Evolutionary conservation across 2,113 vertebrate genomes (phyloP).

Genomic region (Festucalex cinctus): DNA sequence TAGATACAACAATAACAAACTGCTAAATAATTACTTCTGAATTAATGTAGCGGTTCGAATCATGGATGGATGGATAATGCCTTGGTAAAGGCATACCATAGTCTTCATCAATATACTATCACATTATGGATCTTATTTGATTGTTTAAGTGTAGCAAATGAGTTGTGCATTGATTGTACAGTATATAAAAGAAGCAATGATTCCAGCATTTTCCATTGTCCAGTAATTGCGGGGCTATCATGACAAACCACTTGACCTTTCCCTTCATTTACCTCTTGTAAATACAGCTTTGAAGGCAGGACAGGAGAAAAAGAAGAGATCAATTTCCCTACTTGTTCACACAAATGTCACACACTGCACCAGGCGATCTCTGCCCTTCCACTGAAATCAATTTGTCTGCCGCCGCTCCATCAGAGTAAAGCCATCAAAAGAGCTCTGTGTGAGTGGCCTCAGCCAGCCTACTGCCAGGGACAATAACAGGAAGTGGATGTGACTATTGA

Average conservation of each 20-base stretch:
- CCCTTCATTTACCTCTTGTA: conserved; percentile 34
- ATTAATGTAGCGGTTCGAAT: too few species aligned
- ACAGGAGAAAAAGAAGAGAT: conserved; percentile 37
- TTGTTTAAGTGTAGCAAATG: background rate
- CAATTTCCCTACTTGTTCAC: conserved; percentile 46
- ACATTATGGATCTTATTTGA: background rate
- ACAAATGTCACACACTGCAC: conserved; percentile 49
- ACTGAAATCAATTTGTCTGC: conserved; percentile 62
- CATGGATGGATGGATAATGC: too few species aligned
- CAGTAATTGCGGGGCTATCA: conserved; percentile 34
- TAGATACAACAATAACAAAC: too few species aligned
- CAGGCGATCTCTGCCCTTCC: conserved; percentile 43
- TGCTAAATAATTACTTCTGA: too few species aligned
- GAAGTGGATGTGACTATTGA: conserved; percentile 69
- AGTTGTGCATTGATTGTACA: background rate
- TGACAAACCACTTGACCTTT: conserved; percentile 43
- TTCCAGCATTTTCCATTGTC: conserved; percentile 7
- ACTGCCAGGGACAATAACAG: conserved; percentile 66
- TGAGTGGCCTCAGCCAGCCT: conserved; percentile 53
- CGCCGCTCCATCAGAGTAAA: conserved; percentile 33
- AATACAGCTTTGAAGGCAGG: conserved; percentile 42
- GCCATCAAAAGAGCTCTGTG: conserved; percentile 58
- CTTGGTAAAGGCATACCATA: too few species aligned
- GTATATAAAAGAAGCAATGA: background rate
- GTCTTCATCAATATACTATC: too few species aligned